Base-by-base conservation (phyloP, 1,140 invertebrate species). In the Eriosoma lanigerum region DNA sequence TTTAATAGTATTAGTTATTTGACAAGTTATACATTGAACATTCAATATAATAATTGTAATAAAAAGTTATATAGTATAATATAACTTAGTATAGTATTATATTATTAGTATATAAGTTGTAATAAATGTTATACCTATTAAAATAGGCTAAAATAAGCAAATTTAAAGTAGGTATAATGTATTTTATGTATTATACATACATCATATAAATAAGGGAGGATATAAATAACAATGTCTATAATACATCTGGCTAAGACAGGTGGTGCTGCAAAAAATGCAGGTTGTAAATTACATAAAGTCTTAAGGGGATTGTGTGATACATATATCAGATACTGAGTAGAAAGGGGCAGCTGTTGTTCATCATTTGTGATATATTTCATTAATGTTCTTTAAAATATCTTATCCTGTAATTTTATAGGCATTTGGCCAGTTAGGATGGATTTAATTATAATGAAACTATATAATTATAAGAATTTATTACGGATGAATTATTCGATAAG, bases 181-280 rank as follows among this genome's bases (percentile, higher is more conserved):
- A 38, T 38, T 38, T 38, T 38, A 38, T 38, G 8, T 38, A 38
- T 38, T 38, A 3, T 38, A 38, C 8, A 38, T 4, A 38, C 32
- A 38, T 38, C 32, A 38, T n/a, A n/a, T n/a, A 38, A 62, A 62
- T 26, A 52, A 68, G 38, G 13, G 12, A 48, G 26, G 48, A 72
- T 26, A 72, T n/a, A 72, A 72, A 32, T 50, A 46, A 12, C 44
- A 50, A 24, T 15, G 19, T 13, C 13, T 58, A 56, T 15, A 26
- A 46, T 21, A 54, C 72, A 75, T 75, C 72, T 75, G 72, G 48
- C n/a, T 21, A 44, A 46, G 38, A 56, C 75, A 78, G 75, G 75
- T 78, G 75, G 54, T 46, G 8, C 38, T 60, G 54, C 21, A n/a
- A 58, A 60, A 62, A 46, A 78, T 26, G 38, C 38, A 78, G 75